A percentile compares a stretch with the other conserved stretches of the same genome.
Evolutionary conservation across 1,140 invertebrate species (phyloP).

Genomic region (Drosophila tsacasi): DNA sequence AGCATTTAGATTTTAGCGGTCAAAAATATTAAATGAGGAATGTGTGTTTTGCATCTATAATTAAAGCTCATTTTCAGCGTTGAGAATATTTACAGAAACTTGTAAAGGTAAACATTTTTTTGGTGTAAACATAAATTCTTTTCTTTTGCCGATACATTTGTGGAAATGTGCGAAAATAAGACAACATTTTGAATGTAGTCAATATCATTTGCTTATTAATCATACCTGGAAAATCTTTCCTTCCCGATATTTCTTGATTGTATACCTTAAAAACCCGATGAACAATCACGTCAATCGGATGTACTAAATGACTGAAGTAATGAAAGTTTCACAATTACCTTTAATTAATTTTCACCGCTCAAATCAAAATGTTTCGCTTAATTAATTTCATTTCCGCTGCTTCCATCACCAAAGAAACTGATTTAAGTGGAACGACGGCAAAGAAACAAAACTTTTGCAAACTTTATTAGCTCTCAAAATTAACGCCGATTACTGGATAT

Average conservation of each 20-base stretch:
- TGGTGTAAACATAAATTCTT: background rate
- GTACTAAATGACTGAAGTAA: background rate
- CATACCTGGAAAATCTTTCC: background rate
- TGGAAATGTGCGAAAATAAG: background rate
- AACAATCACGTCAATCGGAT: too few species aligned
- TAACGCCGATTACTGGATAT: slow-evolving; percentile 2
- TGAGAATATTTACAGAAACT: background rate
- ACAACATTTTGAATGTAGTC: background rate
- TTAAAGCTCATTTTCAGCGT: background rate
- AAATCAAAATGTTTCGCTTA: background rate
- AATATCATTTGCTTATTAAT: too few species aligned
- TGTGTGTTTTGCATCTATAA: too few species aligned
- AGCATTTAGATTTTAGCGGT: background rate
- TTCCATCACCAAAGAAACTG: background rate
- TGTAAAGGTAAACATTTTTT: slow-evolving; percentile 9
- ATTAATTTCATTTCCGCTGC: background rate
- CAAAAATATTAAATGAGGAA: background rate
- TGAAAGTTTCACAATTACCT: background rate
- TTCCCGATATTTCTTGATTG: too few species aligned
- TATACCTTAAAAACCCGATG: too few species aligned
- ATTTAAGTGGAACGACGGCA: background rate
- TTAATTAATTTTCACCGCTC: background rate
- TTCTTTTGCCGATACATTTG: background rate
- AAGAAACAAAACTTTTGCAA: background rate
- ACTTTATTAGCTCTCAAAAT: background rate